Evolutionary conservation across 30 jellyfish, hydroid and myxozoan genomes (phyloP).

Genomic region (Nemopilema nomurai): DNA sequence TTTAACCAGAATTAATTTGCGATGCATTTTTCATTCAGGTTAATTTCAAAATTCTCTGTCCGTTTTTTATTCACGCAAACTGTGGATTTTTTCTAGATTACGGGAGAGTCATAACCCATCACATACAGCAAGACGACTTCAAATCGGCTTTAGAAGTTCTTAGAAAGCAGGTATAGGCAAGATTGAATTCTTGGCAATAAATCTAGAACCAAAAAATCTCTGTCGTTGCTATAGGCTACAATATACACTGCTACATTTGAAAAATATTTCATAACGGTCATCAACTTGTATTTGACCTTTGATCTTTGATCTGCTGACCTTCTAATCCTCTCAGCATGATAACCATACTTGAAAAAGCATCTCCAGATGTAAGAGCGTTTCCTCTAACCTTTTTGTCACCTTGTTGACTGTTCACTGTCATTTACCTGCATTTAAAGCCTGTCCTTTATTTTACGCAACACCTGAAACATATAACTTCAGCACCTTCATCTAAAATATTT

Average conservation of each 20-base stretch:
- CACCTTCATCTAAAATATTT: too few relatives aligned
- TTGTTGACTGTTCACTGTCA: too few relatives aligned
- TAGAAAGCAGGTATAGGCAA: slow-evolving; percentile 67
- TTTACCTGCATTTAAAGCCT: too few relatives aligned
- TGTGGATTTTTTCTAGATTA: slow-evolving; percentile 50
- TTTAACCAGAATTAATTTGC: too few relatives aligned
- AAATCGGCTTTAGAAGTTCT: slow-evolving; percentile 87
- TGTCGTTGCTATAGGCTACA: neutral
- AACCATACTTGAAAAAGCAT: too few relatives aligned
- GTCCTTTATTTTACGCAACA: too few relatives aligned
- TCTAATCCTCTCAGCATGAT: neutral
- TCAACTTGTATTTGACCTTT: neutral
- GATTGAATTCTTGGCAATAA: neutral
- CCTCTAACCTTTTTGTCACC: too few relatives aligned
- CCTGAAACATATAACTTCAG: too few relatives aligned
- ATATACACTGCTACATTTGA: neutral
- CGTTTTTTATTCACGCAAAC: neutral
- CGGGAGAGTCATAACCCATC: slow-evolving; percentile 90
- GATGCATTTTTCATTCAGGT: too few relatives aligned
- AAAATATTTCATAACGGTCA: too few relatives aligned
- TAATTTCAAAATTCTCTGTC: neutral
- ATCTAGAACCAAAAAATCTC: too few relatives aligned
- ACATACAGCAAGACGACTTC: slow-evolving; percentile 88
- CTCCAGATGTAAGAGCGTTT: too few relatives aligned
- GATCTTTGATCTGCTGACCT: neutral